These are phyloP conservation scores for Electrona antarctica DNA, from an alignment of 2,113 vertebrate species.

Conservation along the genomic window DNA sequence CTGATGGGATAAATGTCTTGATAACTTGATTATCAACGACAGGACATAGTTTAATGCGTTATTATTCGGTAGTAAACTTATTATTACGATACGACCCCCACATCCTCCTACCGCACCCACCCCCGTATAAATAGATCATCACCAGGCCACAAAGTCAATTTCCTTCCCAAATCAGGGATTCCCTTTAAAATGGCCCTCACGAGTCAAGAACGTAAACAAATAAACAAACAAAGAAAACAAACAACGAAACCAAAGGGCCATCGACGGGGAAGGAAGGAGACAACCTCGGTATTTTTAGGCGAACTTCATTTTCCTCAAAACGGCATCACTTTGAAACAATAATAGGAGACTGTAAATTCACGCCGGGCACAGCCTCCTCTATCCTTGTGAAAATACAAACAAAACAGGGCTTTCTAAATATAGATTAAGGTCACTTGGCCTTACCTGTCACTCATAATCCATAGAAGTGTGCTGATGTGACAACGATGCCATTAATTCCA, in stretches of 20 bases:
- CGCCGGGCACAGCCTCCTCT: too few species aligned
- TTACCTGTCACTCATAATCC: too few species aligned
- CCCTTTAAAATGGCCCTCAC: background rate
- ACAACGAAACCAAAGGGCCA: background rate
- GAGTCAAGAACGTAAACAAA: too few species aligned
- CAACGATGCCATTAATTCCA: too few species aligned
- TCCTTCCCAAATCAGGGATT: conserved; percentile 37
- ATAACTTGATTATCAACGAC: background rate
- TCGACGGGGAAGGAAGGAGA: background rate
- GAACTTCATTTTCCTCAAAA: conserved; percentile 17
- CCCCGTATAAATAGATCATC: conserved; percentile 11
- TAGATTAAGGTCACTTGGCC: too few species aligned
- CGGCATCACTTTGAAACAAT: conserved; percentile 33
- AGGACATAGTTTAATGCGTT: background rate
- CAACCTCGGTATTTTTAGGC: conserved; percentile 3
- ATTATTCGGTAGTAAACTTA: too few species aligned
- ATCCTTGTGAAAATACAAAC: too few species aligned
- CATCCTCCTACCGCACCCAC: too few species aligned
- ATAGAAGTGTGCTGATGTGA: too few species aligned
- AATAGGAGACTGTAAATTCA: background rate
- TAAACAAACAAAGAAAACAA: background rate
- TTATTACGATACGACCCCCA: background rate
- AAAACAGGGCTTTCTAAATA: too few species aligned
- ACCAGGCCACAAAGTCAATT: conserved; percentile 58
- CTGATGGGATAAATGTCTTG: conserved; percentile 40